Evolutionary conservation across 2,888 invertebrate species (phyloP).

Genomic region (Euplexia lucipara): DNA sequence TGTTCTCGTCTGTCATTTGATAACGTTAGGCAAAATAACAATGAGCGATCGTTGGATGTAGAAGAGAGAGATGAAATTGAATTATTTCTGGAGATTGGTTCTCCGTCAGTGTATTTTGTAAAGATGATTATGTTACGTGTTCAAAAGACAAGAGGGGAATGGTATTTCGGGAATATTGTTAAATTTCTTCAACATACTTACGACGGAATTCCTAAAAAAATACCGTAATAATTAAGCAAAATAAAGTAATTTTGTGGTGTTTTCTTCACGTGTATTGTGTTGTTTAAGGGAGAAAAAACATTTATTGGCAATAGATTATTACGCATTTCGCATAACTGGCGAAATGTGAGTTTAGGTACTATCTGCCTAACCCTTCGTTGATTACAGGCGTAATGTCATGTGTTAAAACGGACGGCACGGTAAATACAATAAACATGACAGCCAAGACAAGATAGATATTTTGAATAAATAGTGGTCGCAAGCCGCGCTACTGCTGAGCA

Average conservation of each 20-base stretch:
- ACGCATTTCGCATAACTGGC: too few relatives aligned
- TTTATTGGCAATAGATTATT: too few relatives aligned
- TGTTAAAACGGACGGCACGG: too few relatives aligned
- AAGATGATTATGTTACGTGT: slow-evolving; percentile 37
- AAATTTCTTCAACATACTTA: slow-evolving; percentile 26
- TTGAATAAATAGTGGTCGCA: too few relatives aligned
- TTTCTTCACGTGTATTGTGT: neutral
- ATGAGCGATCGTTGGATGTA: slow-evolving; percentile 37
- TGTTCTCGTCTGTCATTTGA: slow-evolving; percentile 33
- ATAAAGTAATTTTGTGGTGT: neutral
- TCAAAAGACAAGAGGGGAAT: slow-evolving; percentile 10
- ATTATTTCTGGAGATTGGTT: slow-evolving; percentile 57
- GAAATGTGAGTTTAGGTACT: too few relatives aligned
- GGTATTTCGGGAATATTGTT: slow-evolving; percentile 15
- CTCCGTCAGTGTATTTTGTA: slow-evolving; percentile 46
- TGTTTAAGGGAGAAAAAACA: too few relatives aligned
- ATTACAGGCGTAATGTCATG: too few relatives aligned
- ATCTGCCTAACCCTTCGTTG: too few relatives aligned
- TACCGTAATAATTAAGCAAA: neutral
- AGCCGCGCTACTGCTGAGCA: too few relatives aligned
- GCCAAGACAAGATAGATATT: too few relatives aligned
- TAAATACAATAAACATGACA: too few relatives aligned
- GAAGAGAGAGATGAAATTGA: slow-evolving; percentile 35
- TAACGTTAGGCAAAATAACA: slow-evolving; percentile 40
- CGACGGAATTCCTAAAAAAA: neutral